Conservation (phyloP, 2,797 vertebrate species). For the Pseudochirops corinnae region DNA sequence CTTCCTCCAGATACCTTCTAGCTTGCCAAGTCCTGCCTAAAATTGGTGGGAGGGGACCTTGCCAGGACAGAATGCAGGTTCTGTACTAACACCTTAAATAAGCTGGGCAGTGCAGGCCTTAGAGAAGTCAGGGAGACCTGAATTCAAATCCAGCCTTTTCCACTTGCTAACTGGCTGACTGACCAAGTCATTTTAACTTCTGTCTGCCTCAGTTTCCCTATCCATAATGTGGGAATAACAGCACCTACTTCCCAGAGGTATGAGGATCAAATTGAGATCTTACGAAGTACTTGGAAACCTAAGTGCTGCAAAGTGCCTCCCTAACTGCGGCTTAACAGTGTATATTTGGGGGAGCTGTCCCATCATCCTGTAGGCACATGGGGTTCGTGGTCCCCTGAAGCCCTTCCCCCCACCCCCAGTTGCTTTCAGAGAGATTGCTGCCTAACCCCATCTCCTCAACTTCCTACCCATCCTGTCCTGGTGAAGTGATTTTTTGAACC, state of each 20-base stretch:
- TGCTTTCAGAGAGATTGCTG: background rate
- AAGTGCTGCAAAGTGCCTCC: too few species aligned
- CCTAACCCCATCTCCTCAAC: background rate
- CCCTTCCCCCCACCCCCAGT: background rate
- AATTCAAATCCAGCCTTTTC: background rate
- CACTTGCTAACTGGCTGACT: background rate
- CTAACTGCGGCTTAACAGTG: too few species aligned
- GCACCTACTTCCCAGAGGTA: background rate
- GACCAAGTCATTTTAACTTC: background rate
- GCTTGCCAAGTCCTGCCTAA: too few species aligned
- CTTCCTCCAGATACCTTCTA: too few species aligned
- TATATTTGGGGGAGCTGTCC: too few species aligned
- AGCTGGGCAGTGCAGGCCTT: too few species aligned
- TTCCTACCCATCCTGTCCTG: background rate
- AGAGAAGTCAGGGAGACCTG: background rate
- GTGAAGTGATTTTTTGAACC: background rate
- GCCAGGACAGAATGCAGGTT: background rate
- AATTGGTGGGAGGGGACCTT: too few species aligned
- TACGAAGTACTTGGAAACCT: background rate
- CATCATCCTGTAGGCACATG: too few species aligned
- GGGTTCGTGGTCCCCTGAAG: background rate
- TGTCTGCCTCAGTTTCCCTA: background rate
- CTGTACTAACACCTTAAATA: background rate
- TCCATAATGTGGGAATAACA: background rate
- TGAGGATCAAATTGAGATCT: background rate